Base-by-base conservation (phyloP, 2,888 invertebrate genomes). In the Tuta absoluta region DNA sequence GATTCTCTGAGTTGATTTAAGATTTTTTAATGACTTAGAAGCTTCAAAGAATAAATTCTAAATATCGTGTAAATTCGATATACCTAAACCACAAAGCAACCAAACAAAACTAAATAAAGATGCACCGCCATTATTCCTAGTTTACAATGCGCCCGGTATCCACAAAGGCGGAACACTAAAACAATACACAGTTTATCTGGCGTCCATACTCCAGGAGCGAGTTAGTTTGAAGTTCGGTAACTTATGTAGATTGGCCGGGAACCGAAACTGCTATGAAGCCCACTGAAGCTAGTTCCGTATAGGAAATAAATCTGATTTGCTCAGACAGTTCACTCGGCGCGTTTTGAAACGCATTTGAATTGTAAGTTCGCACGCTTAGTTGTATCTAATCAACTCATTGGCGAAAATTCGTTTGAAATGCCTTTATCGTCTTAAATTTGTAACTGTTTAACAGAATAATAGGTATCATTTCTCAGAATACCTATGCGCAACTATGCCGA, bases 291-390 rank as follows among this genome's bases (percentile, higher is more conserved):
- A 33, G 45, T 64, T 64, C 65, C 65, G 66, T 59, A 63, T 53
- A 63, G 68, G 68, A 68, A 67, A 68, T 68, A 62, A 64, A 65
- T 64, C 65, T 63, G 58, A 65, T 68, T 68, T 68, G 66, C 66
- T 63, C 56, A 49, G 56, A 56, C 56, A 56, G 17, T 33, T 24
- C 24, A 17, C 28, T 24, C 33, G 33, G 33, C 33, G 24, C 56
- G 33, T 56, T 56, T 56, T 56, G 33, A 56, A 56, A 56, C 33
- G 56, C 33, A 56, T 53, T 33, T 56, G 56, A 56, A 33, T 56
- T 24, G 33, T n/a, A 56, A 33, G 56, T 56, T 56, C 17, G 17
- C n/a, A 19, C 56, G 56, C 56, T 56, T 56, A 33, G 56, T 56
- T 53, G n/a, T 23, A 56, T 56, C 8, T 17, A 56, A 33, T 56